Conservation (phyloP, 1,140 invertebrate genomes). For the Lamellibrachia luymesi region DNA sequence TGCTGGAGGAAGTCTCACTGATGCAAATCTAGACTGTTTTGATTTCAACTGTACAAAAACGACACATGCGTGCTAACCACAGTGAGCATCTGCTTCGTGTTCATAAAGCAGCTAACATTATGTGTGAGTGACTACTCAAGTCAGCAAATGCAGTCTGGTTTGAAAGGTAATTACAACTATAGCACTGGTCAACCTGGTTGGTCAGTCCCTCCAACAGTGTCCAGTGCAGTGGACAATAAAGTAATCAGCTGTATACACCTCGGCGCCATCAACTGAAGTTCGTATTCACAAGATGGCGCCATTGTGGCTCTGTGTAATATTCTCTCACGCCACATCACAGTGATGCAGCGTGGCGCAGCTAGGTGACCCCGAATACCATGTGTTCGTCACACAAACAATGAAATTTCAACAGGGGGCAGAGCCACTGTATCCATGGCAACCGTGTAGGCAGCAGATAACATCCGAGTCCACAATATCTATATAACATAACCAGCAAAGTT, state of each 20-base stretch:
- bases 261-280: background rate
- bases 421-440: background rate
- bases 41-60: background rate
- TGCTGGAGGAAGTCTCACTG: background rate
- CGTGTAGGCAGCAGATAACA: background rate
- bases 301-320: background rate
- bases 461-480: background rate
- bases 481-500: background rate
- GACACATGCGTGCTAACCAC: background rate
- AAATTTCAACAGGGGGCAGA: background rate
- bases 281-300: background rate
- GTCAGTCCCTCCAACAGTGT: background rate
- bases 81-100: background rate
- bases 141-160: background rate
- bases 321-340: background rate
- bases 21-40: background rate
- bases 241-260: background rate
- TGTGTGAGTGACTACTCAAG: background rate
- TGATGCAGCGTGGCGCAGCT: too few species aligned
- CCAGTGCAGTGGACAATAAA: background rate
- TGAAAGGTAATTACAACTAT: background rate
- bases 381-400: background rate
- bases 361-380: too few species aligned
- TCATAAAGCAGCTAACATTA: background rate
- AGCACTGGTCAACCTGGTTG: background rate